phyloP scores from a whole-genome alignment of 1,140 invertebrate species.

The Microplitis mediator region DNA sequence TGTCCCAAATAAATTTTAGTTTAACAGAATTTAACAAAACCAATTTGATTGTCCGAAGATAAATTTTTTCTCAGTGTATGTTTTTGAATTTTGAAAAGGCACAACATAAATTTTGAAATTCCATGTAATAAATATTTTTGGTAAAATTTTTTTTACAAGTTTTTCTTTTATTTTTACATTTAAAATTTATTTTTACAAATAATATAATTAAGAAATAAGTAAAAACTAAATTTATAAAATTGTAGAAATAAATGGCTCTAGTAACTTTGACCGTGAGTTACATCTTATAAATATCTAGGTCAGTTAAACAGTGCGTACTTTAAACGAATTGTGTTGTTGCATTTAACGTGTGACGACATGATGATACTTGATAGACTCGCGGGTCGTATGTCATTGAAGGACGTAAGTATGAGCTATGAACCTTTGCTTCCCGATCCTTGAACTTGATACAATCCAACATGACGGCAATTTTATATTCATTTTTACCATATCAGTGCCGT shows the following conservation, averaged over 20 bases:
- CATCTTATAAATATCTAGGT: slow-evolving; percentile 30
- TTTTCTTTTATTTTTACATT: too few relatives aligned
- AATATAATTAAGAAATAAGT: too few relatives aligned
- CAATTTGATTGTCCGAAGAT: too few relatives aligned
- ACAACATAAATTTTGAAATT: too few relatives aligned
- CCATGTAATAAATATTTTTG: too few relatives aligned
- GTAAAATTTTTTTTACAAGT: too few relatives aligned
- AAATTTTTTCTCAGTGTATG: too few relatives aligned
- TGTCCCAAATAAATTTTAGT: too few relatives aligned
- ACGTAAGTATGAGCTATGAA: slow-evolving; percentile 15
- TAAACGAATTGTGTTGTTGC: not conserved
- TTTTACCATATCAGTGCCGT: not conserved
- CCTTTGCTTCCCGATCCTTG: slow-evolving; percentile 13
- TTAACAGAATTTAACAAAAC: too few relatives aligned
- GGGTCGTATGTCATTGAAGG: slow-evolving; percentile 7
- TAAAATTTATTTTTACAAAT: too few relatives aligned
- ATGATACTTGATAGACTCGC: slow-evolving; percentile 14
- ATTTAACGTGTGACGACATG: not conserved
- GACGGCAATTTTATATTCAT: not conserved
- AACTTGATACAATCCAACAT: not conserved
- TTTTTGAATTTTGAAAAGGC: too few relatives aligned
- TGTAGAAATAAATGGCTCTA: not conserved
- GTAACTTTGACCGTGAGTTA: slow-evolving; percentile 1
- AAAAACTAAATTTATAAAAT: not conserved
- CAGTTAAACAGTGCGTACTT: slow-evolving; percentile 19